These are phyloP conservation scores for Xenotilapia leptura DNA, from an alignment of 2,113 vertebrate species.

Conservation along the genomic window DNA sequence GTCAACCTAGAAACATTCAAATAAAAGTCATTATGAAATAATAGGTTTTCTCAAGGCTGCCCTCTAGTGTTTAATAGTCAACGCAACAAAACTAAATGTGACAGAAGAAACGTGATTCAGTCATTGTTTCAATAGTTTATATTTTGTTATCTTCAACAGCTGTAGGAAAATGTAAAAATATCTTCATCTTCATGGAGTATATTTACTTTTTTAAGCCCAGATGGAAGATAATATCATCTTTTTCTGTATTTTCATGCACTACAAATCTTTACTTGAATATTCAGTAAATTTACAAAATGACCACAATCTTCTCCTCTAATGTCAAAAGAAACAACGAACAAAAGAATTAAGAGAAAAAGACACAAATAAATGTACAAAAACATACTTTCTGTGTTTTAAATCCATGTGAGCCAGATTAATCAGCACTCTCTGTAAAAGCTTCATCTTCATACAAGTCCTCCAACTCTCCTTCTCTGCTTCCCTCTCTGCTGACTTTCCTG, in stretches of 20 bases:
- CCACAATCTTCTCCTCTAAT: not conserved
- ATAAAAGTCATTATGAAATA: not conserved
- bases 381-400: not conserved
- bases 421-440: slow-evolving; percentile 25
- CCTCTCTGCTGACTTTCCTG: slow-evolving; percentile 61
- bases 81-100: not conserved
- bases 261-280: not conserved
- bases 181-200: not conserved
- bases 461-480: slow-evolving; percentile 70
- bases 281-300: not conserved
- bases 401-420: not conserved
- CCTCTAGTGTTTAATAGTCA: not conserved
- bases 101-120: not conserved
- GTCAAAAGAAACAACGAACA: not conserved
- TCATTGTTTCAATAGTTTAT: not conserved
- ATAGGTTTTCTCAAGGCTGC: not conserved
- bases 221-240: not conserved
- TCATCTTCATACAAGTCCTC: slow-evolving; percentile 73
- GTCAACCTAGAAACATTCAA: not conserved
- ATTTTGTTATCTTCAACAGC: slow-evolving; percentile 37
- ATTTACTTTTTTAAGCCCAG: slow-evolving; percentile 19
- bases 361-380: not conserved
- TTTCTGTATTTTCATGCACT: not conserved
- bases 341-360: not conserved
- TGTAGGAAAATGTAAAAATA: slow-evolving; percentile 60